A percentile compares a stretch with the other conserved stretches of the same genome.
Conservation (phyloP, 2,113 vertebrate species). For the Arizona elegans region DNA sequence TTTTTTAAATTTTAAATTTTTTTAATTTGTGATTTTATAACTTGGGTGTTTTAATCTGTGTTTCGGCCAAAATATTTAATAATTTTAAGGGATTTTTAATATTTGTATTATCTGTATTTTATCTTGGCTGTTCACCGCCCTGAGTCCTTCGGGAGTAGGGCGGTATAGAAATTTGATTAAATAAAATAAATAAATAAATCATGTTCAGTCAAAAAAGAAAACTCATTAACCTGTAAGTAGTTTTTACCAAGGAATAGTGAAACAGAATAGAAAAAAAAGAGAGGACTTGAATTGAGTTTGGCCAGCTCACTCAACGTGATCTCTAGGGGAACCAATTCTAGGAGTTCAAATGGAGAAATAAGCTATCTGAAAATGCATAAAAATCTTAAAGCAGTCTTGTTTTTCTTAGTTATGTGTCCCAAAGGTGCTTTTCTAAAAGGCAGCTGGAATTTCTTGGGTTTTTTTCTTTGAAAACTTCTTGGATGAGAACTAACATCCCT, state of each 20-base stretch:
- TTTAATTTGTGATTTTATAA: too few relatives aligned
- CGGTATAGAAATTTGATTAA: too few relatives aligned
- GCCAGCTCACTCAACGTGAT: background rate
- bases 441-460: background rate
- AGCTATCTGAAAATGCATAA: background rate
- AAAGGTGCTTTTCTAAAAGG: background rate
- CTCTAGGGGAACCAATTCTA: background rate
- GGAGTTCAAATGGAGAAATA: background rate
- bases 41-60: too few relatives aligned
- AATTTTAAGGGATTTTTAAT: too few relatives aligned
- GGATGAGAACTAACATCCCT: too few relatives aligned
- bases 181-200: too few relatives aligned
- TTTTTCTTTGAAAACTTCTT: background rate
- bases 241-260: background rate
- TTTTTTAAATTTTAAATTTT: too few relatives aligned
- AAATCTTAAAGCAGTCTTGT: background rate
- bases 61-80: too few relatives aligned
- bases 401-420: background rate
- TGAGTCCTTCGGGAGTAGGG: too few relatives aligned
- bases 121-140: too few relatives aligned
- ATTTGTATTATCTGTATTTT: too few relatives aligned
- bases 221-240: slow-evolving; percentile 2
- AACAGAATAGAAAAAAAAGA: background rate
- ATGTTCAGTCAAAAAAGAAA: slow-evolving; percentile 27
- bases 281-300: background rate